phyloP scores from a whole-genome alignment of 1,140 invertebrate genomes.

The Dinoponera quadriceps region DNA sequence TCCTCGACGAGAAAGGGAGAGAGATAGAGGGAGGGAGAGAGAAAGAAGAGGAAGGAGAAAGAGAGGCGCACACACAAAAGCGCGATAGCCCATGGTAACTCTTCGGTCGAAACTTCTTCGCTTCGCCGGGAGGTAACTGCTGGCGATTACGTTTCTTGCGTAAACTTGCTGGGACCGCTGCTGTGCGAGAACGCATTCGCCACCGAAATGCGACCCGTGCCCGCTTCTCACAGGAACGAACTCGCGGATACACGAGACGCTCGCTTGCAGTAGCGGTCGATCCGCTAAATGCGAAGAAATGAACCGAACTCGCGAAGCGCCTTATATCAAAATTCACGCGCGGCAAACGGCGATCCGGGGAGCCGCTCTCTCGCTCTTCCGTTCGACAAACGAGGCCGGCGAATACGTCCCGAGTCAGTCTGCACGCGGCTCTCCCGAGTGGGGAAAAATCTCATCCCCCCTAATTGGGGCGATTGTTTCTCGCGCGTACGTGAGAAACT shows the following conservation, averaged over 20 bases:
- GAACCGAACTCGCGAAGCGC: conserved; percentile 12
- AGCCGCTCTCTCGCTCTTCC: neutral
- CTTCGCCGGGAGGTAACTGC: conserved; percentile 54
- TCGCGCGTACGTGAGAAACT: too few relatives aligned
- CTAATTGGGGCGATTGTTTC: too few relatives aligned
- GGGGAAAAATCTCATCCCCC: too few relatives aligned
- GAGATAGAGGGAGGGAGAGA: conserved; percentile 24
- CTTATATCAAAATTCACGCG: conserved; percentile 23
- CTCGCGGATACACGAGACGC: conserved; percentile 30
- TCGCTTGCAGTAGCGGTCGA: conserved; percentile 14
- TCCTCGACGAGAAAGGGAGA: conserved; percentile 49
- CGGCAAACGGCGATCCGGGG: neutral
- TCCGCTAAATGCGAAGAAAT: conserved; percentile 38
- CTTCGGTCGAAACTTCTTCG: conserved; percentile 57
- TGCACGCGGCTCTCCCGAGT: too few relatives aligned
- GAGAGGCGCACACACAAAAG: conserved; percentile 11
- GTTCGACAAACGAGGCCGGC: neutral
- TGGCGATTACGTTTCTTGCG: conserved; percentile 60
- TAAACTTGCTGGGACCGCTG: conserved; percentile 29
- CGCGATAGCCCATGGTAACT: conserved; percentile 51
- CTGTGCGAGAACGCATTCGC: conserved; percentile 30
- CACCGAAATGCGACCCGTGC: conserved; percentile 49
- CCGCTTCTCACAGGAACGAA: conserved; percentile 47
- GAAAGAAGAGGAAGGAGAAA: conserved; percentile 29
- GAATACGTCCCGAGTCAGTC: neutral